These are phyloP conservation scores for Amiota minor DNA, from an alignment of 2,888 invertebrate species.

Conservation along the genomic window DNA sequence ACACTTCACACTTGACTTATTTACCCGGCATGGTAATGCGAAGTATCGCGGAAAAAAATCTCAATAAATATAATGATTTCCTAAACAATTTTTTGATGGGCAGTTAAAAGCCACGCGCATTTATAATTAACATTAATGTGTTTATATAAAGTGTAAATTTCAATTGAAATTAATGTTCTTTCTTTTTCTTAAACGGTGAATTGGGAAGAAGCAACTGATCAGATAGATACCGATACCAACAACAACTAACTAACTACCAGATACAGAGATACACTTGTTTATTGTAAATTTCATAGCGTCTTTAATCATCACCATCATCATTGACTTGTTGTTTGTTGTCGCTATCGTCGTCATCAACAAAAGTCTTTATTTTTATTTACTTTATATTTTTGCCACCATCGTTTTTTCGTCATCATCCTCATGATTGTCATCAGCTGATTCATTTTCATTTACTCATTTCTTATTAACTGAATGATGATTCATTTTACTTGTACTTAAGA, in stretches of 20 bases:
- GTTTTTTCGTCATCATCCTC: background rate
- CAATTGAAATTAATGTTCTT: background rate
- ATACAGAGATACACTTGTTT: background rate
- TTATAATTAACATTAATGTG: constrained; percentile 55
- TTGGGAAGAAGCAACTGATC: background rate
- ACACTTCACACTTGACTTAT: constrained; percentile 12
- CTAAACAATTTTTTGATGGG: constrained; percentile 14
- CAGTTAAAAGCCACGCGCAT: constrained; percentile 62
- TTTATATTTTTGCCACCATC: background rate
- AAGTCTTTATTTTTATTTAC: background rate
- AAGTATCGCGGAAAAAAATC: background rate
- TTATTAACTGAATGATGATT: constrained; percentile 15
- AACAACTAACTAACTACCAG: too few relatives aligned
- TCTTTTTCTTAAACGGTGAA: background rate
- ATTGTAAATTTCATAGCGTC: background rate
- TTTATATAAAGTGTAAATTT: constrained; percentile 53
- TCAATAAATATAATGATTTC: background rate
- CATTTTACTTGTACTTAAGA: background rate
- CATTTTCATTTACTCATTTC: background rate
- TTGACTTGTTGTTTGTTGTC: constrained; percentile 1
- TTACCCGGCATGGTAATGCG: constrained; percentile 13
- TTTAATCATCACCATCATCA: background rate
- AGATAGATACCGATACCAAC: background rate
- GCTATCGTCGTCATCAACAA: background rate
- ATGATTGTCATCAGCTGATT: constrained; percentile 1